phyloP scores from a whole-genome alignment of 1,140 invertebrate species.

The Tetraneura akinire region DNA sequence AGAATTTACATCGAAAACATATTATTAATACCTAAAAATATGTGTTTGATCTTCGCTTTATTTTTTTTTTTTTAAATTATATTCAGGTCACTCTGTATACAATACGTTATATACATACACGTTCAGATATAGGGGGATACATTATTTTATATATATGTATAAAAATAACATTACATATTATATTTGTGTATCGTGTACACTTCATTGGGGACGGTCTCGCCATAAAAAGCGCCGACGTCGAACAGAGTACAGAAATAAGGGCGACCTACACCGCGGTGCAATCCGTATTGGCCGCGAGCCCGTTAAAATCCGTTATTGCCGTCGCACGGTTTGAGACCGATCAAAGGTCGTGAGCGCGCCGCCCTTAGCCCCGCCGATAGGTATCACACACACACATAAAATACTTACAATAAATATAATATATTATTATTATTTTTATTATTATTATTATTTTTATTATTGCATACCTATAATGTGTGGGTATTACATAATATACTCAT shows the following conservation, averaged over 20 bases:
- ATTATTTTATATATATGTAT: background rate
- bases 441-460: no score
- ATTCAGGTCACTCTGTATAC: no score
- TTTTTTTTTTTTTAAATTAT: no score
- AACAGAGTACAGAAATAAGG: no score
- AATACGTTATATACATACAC: background rate
- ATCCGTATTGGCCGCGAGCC: conserved; percentile 6
- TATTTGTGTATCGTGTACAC: background rate
- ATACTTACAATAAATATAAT: no score
- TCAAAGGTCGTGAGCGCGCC: conserved; percentile 28
- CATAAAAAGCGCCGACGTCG: no score
- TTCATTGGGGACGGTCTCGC: background rate
- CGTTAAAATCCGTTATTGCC: conserved; percentile 45
- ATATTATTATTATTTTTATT: no score
- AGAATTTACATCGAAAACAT: no score
- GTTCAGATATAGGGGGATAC: background rate
- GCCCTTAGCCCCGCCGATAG: background rate
- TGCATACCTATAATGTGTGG: no score
- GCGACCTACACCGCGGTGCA: background rate
- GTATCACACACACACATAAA: background rate
- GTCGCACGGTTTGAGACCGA: background rate
- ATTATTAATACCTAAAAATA: no score
- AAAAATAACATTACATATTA: background rate
- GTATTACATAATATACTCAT: no score
- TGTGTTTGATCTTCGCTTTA: no score